Percentiles rank a stretch among this genome's conserved stretches.
Conservation (phyloP, 2,888 invertebrate genomes). For the Lasioglossum vierecki region DNA sequence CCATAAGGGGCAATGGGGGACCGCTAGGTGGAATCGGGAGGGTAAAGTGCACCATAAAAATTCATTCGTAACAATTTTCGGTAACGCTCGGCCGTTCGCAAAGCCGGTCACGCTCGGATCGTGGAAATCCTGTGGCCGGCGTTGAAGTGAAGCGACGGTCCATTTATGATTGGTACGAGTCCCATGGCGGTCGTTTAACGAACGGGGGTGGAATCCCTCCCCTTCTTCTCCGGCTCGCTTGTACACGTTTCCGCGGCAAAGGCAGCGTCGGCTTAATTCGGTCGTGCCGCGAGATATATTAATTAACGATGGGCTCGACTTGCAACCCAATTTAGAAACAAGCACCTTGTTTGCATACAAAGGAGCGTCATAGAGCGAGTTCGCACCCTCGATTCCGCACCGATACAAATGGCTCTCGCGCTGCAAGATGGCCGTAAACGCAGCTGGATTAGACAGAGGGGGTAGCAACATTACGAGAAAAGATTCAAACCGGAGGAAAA, state of each 20-base stretch:
- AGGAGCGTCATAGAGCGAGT: conserved; percentile 55
- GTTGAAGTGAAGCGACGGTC: conserved; percentile 47
- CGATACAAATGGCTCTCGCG: conserved; percentile 63
- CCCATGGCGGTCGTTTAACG: conserved; percentile 76
- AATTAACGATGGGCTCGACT: conserved; percentile 76
- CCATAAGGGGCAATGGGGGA: not conserved
- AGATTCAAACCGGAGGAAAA: not conserved
- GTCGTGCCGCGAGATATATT: conserved; percentile 71
- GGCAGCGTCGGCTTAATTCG: conserved; percentile 66
- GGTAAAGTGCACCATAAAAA: conserved; percentile 29
- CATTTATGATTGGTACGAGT: conserved; percentile 76
- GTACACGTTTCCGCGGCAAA: conserved; percentile 2
- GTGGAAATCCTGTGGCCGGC: conserved; percentile 53
- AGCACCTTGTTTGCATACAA: conserved; percentile 78
- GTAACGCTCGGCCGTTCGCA: not conserved
- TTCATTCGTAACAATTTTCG: conserved; percentile 35
- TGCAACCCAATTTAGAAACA: conserved; percentile 78
- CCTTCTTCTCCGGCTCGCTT: not conserved
- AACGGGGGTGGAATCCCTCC: conserved; percentile 38
- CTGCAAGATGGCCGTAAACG: conserved; percentile 24
- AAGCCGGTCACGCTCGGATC: conserved; percentile 58
- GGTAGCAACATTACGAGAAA: not conserved
- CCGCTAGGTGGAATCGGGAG: not conserved
- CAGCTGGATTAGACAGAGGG: not conserved
- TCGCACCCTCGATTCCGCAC: conserved; percentile 65